Evolutionary conservation across 2,888 invertebrate species (phyloP).

Genomic region (Arenicola marina): DNA sequence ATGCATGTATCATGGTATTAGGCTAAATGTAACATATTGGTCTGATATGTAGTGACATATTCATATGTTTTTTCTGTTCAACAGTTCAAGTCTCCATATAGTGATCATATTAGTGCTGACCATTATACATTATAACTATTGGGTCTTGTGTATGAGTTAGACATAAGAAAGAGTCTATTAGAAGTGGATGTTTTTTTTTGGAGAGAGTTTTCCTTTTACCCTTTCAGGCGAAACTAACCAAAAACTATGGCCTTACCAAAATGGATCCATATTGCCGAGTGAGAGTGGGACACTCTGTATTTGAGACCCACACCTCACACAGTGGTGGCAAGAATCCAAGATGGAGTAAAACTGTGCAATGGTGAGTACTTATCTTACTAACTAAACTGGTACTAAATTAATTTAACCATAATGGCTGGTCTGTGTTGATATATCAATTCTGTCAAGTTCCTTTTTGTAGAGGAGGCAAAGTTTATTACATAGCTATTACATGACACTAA

Average conservation of each 20-base stretch:
- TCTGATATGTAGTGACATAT: no score
- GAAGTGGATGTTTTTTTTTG: background rate
- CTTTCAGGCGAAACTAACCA: conserved; percentile 67
- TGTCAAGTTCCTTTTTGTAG: conserved; percentile 65
- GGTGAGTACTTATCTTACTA: conserved; percentile 66
- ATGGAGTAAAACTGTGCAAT: conserved; percentile 94
- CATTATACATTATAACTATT: background rate
- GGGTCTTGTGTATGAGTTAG: no score
- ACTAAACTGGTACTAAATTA: no score
- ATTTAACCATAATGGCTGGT: no score
- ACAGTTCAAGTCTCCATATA: no score
- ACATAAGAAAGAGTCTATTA: no score
- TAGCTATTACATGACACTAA: background rate
- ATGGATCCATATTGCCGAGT: conserved; percentile 97
- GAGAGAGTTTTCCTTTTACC: background rate
- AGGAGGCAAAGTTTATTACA: no score
- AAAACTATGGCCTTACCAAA: conserved; percentile 91
- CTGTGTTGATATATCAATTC: no score
- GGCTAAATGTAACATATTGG: background rate
- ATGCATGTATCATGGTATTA: background rate
- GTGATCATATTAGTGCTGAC: background rate
- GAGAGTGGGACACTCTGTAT: conserved; percentile 89
- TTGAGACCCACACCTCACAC: conserved; percentile 92
- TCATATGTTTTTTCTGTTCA: conserved; percentile 7
- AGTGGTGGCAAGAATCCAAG: conserved; percentile 93